Conservation (phyloP, 2,888 invertebrate species). For the Heteromyza rotundicornis region DNA sequence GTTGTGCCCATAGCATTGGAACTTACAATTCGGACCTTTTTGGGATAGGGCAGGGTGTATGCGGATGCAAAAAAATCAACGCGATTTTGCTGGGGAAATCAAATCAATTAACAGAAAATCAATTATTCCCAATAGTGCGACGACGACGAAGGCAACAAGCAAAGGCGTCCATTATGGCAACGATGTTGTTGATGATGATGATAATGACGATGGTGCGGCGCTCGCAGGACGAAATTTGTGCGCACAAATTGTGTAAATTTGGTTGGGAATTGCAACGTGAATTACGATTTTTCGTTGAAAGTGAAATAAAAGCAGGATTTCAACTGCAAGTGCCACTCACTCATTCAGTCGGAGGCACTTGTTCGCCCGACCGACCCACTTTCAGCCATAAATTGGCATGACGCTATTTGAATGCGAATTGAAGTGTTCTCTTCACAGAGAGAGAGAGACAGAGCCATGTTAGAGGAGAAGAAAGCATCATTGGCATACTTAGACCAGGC, state of each 20-base stretch:
- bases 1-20: neutral
- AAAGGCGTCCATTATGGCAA: no score
- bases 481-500: neutral
- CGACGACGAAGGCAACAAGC: neutral
- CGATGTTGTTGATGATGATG: neutral
- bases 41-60: neutral
- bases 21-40: neutral
- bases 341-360: neutral
- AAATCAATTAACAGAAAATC: slow-evolving; percentile 44
- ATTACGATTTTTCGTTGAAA: neutral
- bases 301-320: neutral
- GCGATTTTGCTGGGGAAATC: slow-evolving; percentile 28
- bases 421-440: no score
- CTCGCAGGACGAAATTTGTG: slow-evolving; percentile 7
- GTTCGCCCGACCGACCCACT: neutral
- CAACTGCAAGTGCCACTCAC: no score
- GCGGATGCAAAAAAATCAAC: neutral
- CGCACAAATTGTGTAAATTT: slow-evolving; percentile 13
- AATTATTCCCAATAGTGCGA: slow-evolving; percentile 27
- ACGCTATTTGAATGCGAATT: neutral
- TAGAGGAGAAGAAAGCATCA: neutral
- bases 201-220: neutral
- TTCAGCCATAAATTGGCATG: neutral
- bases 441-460: no score
- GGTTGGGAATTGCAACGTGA: slow-evolving; percentile 9